Evolutionary conservation across 2,888 invertebrate species (phyloP), one percentile per base, ranked within the genome.

Genomic region (Amaurobius ferox): DNA sequence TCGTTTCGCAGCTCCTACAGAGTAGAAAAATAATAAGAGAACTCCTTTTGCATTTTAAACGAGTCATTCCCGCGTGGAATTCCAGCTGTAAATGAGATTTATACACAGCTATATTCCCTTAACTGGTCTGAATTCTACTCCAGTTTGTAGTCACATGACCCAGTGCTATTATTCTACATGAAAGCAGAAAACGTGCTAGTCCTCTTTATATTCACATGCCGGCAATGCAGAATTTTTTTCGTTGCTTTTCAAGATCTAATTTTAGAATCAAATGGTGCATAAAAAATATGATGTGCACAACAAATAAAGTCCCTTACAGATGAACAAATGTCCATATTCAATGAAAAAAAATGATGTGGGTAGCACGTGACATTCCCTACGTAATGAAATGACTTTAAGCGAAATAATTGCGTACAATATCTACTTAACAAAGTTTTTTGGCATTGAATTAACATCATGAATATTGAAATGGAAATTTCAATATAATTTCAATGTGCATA

Each of bases 41-140:
- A 28, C 83, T 44, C 77, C 44, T 76, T 83, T 77, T 83, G 83
- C 76, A 83, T 83, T 83, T 83, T 83, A 83, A 83, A 44, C 71
- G 62, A 61, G n/a, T 7, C 5, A 32, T 39, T 16, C 55, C 78
- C 78, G 39, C 39, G 30, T 40, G 67, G 74, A 74, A 81, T 74
- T 70, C 67, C 48, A 39, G 7, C 64, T 66, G 71, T 83, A 83
- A 83, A 76, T 83, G 83, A 83, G 81, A 83, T 76, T 83, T 76
- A 74, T 81, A 74, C 73, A 44, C 68, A 61, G 70, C 81, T 62
- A 40, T 71, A 64, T 79, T 71, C 35, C 29, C 73, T 26, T 48
- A 73, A 61, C 71, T 81, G 66, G 71, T 64, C 48, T 13, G 76
- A 83, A 77, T 83, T 71, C 76, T 16, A 40, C 16, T 28, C 68